These are phyloP conservation scores for Mythimna pallens DNA, from an alignment of 2,888 invertebrate genomes.

Conservation along the genomic window DNA sequence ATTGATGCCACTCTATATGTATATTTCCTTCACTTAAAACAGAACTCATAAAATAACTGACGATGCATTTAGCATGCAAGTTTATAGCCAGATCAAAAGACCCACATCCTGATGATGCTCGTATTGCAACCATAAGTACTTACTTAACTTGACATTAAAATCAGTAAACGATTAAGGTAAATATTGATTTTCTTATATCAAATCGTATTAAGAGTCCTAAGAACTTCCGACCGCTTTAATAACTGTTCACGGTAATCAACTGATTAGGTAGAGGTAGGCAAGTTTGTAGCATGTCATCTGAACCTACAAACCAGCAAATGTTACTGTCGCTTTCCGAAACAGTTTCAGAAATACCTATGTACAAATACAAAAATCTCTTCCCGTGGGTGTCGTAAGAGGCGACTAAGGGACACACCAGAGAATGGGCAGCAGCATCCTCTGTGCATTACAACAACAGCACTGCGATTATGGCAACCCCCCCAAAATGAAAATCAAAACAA, in stretches of 20 bases:
- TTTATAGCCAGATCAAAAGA: conserved; percentile 28
- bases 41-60: conserved; percentile 23
- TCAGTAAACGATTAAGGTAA: conserved; percentile 8
- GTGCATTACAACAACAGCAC: no score
- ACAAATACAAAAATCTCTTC: no score
- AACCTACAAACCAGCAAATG: no score
- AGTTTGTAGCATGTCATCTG: neutral
- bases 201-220: neutral
- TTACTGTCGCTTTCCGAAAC: no score
- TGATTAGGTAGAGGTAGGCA: neutral
- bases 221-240: neutral
- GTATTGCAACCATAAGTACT: conserved; percentile 6
- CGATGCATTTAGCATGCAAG: conserved; percentile 11
- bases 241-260: neutral
- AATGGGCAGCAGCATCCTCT: no score
- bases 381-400: no score
- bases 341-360: no score
- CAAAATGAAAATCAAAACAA: no score
- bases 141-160: conserved; percentile 18
- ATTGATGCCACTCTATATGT: neutral
- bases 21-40: conserved; percentile 6
- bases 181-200: conserved; percentile 14
- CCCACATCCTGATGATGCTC: conserved; percentile 18
- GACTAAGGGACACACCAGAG: no score
- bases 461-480: no score